Evolutionary conservation across 1,140 invertebrate genomes (phyloP), one percentile per base, ranked within the genome.

Genomic region (Rhagoletis zephyria): DNA sequence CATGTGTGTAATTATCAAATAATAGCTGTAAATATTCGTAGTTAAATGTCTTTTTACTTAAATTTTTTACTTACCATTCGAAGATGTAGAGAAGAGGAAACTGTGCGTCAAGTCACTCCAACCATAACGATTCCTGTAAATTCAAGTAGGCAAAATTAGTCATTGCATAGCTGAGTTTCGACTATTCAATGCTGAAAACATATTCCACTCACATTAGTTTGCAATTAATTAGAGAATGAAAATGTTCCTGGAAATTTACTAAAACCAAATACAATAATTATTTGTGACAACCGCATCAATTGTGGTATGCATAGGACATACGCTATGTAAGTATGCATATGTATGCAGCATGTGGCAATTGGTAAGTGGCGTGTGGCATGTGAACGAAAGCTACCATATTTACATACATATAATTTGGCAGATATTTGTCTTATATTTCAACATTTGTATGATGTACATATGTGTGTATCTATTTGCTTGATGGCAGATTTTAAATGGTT

Each of bases 101-200:
- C 94, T 93, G 63, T 94, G 94, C 81, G 94, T 95, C 88, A 94
- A 91, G 63, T 94, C 93, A 89, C 95, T 95, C 95, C 95, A 95
- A 86, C 95, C 95, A 90, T 94, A 95, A 88, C 94, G 94, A 92
- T 95, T 95, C 89, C 92, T 93, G 85, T 16, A 60, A 85, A 81
- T 64, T 56, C 30, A 85, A 64, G 42, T 61, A 40, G 4, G 12
- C 5, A 40, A 6, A 63, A 85, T 63, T 85, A 85, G 42, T 16
- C 85, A 85, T 63, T 85, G 12, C 30, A 14, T 63, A 63, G 30
- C 7, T 60, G 85, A 1, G 45, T 56, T 81, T 30, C 48, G 48
- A 48, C 56, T 81, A n/a, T 42, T 81, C 10, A 16, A 56, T 56
- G 51, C n/a, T 48, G 19, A 56, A 51, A 19, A n/a, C 42, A 56